Evolutionary conservation across 2,113 vertebrate genomes (phyloP).

Genomic region (Triplophysa tibetana): DNA sequence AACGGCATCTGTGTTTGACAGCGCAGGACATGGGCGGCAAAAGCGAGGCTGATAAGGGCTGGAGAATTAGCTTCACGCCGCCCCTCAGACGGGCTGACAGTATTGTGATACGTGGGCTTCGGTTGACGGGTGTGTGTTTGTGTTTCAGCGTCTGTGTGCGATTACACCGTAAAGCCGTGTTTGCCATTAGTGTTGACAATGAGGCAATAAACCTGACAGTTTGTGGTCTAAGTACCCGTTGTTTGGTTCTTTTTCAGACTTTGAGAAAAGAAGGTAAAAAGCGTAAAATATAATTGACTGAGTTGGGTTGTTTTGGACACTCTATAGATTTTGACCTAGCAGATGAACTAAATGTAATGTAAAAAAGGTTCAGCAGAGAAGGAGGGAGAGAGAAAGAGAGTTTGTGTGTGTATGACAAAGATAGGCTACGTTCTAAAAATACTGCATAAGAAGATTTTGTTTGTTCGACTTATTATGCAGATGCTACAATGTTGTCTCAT

Average conservation of each 20-base stretch:
- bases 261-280: not conserved
- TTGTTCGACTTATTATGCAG: no score
- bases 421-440: no score
- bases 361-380: no score
- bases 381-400: no score
- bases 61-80: constrained; percentile 12
- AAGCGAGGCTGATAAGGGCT: constrained; percentile 15
- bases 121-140: not conserved
- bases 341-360: no score
- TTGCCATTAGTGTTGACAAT: constrained; percentile 25
- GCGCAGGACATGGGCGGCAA: constrained; percentile 18
- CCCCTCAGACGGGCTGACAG: not conserved
- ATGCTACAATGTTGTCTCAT: no score
- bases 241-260: constrained; percentile 3
- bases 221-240: not conserved
- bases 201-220: constrained; percentile 3
- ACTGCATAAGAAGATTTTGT: no score
- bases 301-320: not conserved
- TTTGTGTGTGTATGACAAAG: no score
- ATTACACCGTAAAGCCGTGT: constrained; percentile 11
- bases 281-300: not conserved
- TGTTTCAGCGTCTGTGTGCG: not conserved
- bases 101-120: constrained; percentile 18
- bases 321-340: not conserved
- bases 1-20: not conserved